Percentiles rank a stretch among this genome's conserved stretches.
phyloP scores from a whole-genome alignment of 2,888 invertebrate genomes.

The Lithodes maja region DNA sequence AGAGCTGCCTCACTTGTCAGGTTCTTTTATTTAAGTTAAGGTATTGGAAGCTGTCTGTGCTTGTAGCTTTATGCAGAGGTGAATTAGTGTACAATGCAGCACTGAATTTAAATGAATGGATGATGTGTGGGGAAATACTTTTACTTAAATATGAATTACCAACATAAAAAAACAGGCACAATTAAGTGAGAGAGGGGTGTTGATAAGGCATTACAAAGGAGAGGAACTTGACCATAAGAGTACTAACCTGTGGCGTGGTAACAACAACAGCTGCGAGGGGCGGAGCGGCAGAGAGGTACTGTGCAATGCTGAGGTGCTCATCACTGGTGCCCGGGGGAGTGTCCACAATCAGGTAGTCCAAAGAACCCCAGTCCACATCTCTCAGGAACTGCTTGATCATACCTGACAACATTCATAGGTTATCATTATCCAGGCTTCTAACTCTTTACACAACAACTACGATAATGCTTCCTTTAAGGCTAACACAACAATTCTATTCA shows the following conservation, averaged over 20 bases:
- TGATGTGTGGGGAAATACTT: too few species aligned
- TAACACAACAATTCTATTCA: too few species aligned
- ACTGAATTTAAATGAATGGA: neutral
- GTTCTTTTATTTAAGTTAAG: too few species aligned
- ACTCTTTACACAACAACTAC: too few species aligned
- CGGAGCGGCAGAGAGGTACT: slow-evolving; percentile 75
- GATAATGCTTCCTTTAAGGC: too few species aligned
- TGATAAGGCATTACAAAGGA: neutral
- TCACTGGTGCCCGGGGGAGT: slow-evolving; percentile 97
- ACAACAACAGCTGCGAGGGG: slow-evolving; percentile 89
- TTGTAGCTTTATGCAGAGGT: too few species aligned
- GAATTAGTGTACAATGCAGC: too few species aligned
- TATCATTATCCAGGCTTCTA: too few species aligned
- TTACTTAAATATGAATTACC: too few species aligned
- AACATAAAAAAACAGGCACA: too few species aligned
- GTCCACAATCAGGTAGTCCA: slow-evolving; percentile 93
- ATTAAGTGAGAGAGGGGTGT: neutral
- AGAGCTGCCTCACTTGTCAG: too few species aligned
- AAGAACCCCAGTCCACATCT: slow-evolving; percentile 95
- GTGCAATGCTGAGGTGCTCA: slow-evolving; percentile 91
- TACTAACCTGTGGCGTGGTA: slow-evolving; percentile 88
- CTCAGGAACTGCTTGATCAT: slow-evolving; percentile 96
- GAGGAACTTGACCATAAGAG: neutral
- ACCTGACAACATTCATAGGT: slow-evolving; percentile 76
- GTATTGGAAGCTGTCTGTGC: too few species aligned